These are phyloP conservation scores for Macrosoma leucophasiata DNA, from an alignment of 2,888 invertebrate species.

Conservation along the genomic window DNA sequence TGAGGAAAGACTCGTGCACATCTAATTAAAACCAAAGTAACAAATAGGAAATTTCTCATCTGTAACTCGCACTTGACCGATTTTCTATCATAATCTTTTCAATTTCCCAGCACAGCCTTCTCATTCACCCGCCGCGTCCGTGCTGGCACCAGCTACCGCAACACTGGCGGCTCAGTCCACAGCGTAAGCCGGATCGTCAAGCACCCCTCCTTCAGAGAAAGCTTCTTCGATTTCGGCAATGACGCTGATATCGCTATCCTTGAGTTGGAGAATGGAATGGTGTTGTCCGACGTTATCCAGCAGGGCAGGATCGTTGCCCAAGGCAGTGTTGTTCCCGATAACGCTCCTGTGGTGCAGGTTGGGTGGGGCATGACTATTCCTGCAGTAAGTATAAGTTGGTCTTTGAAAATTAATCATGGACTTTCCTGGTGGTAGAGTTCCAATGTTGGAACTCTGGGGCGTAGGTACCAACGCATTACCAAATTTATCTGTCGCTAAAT, in stretches of 20 bases:
- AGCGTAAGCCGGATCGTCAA: constrained; percentile 21
- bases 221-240: constrained; percentile 86
- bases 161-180: constrained; percentile 34
- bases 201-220: constrained; percentile 78
- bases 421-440: no score
- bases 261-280: constrained; percentile 26
- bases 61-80: no score
- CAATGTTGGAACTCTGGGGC: no score
- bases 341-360: constrained; percentile 31
- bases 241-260: constrained; percentile 69
- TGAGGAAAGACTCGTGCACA: no score
- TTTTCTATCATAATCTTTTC: no score
- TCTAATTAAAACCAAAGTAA: no score
- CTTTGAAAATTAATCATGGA: no score
- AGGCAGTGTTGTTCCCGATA: constrained; percentile 26
- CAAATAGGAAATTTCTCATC: no score
- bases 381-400: no score
- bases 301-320: constrained; percentile 27
- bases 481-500: no score
- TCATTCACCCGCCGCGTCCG: constrained; percentile 46
- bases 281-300: constrained; percentile 28
- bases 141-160: constrained; percentile 41
- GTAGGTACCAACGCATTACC: no score
- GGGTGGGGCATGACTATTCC: constrained; percentile 39
- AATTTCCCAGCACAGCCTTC: no score